Evolutionary conservation across 2,113 vertebrate species (phyloP), one percentile per base, ranked within the genome.

Genomic region (Halcyon malimbica): DNA sequence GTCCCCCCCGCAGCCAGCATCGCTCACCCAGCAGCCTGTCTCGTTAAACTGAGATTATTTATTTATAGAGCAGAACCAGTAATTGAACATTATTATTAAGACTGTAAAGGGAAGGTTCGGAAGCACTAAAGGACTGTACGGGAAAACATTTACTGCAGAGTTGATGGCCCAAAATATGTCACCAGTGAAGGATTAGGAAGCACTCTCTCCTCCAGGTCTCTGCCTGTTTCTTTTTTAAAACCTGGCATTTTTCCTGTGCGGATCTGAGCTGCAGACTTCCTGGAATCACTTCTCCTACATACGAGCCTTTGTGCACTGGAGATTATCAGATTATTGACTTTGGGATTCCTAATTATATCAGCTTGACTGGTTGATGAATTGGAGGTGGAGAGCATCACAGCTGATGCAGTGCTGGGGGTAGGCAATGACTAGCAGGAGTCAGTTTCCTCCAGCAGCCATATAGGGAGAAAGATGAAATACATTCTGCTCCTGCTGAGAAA

Each of bases 301-400:
- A 82, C 42, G 68, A 82, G 69, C 75, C 69, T 96, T 89, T 91
- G 50, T 88, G 59, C 60, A 89, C 20, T 85, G 78, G 64, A 95
- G 89, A 97, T 95, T 95, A 96, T 95, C 73, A 86, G 93, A 95
- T 96, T 96, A 94, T 78, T 95, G 95, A 96, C 94, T 90, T 86
- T 93, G 93, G 69, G 78, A 85, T 88, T 94, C 88, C 93, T 94
- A 97, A 96, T 92, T 94, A 63, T 71, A 94, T 93, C 62, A 75
- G 16, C 95, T 75, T 93, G 85, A 87, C 95, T 94, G 78, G 86
- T 11, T 95, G 91, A 95, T 97, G 96, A 97, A 96, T 87, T 63
- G 95, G 83, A 89, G 54, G 71, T 85, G 89, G 83, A 86, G 48
- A 48, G 69, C 77, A 54, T 20, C n/a, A 7, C n/a, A 73, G 42